Conservation (phyloP, 2,888 invertebrate genomes). For the Campoplex nolae region DNA sequence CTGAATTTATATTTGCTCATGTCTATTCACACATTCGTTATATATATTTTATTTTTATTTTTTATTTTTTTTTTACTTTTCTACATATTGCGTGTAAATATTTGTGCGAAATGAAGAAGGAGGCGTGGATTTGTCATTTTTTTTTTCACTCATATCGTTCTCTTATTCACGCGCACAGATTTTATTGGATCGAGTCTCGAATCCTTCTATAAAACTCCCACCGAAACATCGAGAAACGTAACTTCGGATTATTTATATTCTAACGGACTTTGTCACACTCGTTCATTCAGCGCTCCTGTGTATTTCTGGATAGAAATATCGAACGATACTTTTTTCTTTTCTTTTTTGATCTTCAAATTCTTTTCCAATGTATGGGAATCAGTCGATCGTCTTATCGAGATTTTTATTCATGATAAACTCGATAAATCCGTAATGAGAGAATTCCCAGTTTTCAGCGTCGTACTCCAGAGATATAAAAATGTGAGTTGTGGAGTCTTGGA, state of each 20-base stretch:
- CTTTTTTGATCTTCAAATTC: background rate
- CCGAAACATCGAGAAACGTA: background rate
- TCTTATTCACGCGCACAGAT: slow-evolving; percentile 16
- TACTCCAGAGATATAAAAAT: too few species aligned
- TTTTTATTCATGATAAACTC: too few species aligned
- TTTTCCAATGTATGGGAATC: background rate
- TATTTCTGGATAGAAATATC: background rate
- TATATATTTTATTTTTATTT: background rate
- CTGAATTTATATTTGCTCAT: background rate
- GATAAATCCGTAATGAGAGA: too few species aligned
- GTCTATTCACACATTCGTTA: slow-evolving; percentile 4
- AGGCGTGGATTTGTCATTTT: slow-evolving; percentile 40
- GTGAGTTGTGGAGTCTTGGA: too few species aligned
- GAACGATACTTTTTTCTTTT: background rate
- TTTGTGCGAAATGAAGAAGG: slow-evolving; percentile 18
- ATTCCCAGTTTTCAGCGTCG: too few species aligned
- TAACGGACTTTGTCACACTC: background rate
- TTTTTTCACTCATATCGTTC: background rate
- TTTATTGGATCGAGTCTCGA: background rate
- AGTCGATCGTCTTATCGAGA: too few species aligned
- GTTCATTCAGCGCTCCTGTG: background rate
- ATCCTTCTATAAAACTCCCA: slow-evolving; percentile 6
- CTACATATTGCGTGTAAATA: background rate
- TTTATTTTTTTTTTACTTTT: too few species aligned
- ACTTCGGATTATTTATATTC: background rate